Conservation (phyloP, 2,113 vertebrate genomes). For the Dipodomys merriami region DNA sequence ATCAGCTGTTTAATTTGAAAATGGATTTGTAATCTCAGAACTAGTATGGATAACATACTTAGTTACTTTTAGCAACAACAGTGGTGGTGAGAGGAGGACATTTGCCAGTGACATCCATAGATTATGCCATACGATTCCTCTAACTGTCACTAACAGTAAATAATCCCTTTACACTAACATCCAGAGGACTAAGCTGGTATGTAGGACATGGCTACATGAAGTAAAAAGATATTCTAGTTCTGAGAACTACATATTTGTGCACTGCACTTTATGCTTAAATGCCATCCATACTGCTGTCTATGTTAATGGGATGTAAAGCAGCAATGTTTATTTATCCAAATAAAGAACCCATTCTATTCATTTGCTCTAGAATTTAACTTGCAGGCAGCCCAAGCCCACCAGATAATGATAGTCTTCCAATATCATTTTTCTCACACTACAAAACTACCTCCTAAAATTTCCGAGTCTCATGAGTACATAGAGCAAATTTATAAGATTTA, state of each 20-base stretch:
- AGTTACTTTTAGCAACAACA: not conserved
- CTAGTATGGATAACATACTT: not conserved
- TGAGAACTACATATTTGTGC: not conserved
- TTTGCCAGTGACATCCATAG: not conserved
- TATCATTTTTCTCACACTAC: not conserved
- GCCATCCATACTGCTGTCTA: not conserved
- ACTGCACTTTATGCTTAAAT: not conserved
- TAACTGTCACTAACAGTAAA: no score
- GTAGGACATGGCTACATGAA: not conserved
- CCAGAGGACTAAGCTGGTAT: not conserved
- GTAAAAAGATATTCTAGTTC: not conserved
- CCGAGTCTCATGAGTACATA: not conserved
- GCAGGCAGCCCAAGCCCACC: not conserved
- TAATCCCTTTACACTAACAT: not conserved
- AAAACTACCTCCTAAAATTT: not conserved
- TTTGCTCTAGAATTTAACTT: not conserved
- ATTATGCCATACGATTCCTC: no score
- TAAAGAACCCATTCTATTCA: not conserved
- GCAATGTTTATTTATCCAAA: not conserved
- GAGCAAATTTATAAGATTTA: not conserved
- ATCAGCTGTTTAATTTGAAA: not conserved
- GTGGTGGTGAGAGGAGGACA: not conserved
- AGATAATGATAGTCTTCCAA: not conserved
- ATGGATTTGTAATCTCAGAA: not conserved
- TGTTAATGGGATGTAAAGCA: not conserved